Percentiles rank a stretch among this genome's conserved stretches.
phyloP scores from a whole-genome alignment of 2,888 invertebrate genomes.

The Minunthozetes semirufus region DNA sequence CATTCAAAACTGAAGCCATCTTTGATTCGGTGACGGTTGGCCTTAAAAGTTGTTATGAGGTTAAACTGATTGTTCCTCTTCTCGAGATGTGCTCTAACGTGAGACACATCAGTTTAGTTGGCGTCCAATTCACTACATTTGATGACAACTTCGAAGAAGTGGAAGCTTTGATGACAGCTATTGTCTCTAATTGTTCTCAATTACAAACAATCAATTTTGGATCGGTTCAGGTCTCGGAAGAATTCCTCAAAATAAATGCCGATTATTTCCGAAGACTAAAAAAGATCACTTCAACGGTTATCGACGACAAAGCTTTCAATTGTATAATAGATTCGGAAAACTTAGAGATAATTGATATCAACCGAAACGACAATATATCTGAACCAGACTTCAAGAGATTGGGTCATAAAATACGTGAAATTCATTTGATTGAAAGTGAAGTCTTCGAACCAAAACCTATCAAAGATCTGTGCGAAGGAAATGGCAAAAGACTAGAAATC shows the following conservation, averaged over 20 bases:
- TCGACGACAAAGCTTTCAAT: neutral
- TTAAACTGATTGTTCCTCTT: neutral
- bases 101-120: neutral
- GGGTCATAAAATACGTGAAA: neutral
- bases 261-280: slow-evolving; percentile 6
- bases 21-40: neutral
- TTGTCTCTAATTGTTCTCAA: neutral
- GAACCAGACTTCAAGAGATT: slow-evolving; percentile 6
- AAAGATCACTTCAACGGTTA: neutral
- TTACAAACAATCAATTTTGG: neutral
- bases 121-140: neutral
- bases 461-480: neutral
- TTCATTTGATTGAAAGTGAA: neutral
- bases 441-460: neutral
- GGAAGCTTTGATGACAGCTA: neutral
- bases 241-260: neutral
- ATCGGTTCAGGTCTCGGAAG: neutral
- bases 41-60: neutral
- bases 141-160: neutral
- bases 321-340: neutral
- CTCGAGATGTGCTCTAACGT: neutral
- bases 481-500: neutral
- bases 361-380: neutral
- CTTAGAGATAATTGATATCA: neutral
- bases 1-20: neutral